A percentile compares a stretch with the other conserved stretches of the same genome.
These are phyloP conservation scores for Heteromurus nitidus DNA, from an alignment of 2,888 invertebrate species.

Conservation along the genomic window DNA sequence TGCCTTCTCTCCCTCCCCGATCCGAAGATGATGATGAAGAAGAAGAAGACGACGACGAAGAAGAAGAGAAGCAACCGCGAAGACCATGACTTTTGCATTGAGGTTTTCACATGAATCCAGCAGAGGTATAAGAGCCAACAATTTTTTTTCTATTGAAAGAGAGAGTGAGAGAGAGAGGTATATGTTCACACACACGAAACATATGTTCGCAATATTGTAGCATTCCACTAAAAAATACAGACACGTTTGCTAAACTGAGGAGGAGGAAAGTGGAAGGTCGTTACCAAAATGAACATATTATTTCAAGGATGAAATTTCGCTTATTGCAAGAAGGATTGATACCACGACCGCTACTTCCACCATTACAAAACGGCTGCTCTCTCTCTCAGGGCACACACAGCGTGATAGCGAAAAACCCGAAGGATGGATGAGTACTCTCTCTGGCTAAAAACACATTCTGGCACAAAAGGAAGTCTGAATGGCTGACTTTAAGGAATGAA, in stretches of 20 bases:
- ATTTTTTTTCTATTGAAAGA: too few relatives aligned
- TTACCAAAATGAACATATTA: slow-evolving; percentile 51
- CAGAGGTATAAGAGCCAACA: too few relatives aligned
- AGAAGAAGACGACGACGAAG: slow-evolving; percentile 30
- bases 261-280: slow-evolving; percentile 2
- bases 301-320: slow-evolving; percentile 55
- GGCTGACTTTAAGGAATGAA: slow-evolving; percentile 42
- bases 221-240: neutral
- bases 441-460: neutral
- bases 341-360: neutral
- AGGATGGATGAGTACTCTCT: too few relatives aligned
- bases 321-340: slow-evolving; percentile 24
- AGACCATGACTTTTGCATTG: slow-evolving; percentile 58
- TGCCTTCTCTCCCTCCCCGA: slow-evolving; percentile 31
- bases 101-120: slow-evolving; percentile 42
- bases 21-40: slow-evolving; percentile 19
- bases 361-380: too few relatives aligned
- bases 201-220: neutral
- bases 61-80: slow-evolving; percentile 42
- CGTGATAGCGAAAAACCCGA: too few relatives aligned
- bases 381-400: too few relatives aligned
- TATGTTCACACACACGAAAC: neutral
- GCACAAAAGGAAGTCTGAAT: slow-evolving; percentile 26
- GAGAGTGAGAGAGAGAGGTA: neutral
- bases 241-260: slow-evolving; percentile 15